Evolutionary conservation across 2,797 vertebrate species (phyloP), one percentile per base, ranked within the genome.

Genomic region (Tauraco hartlaubi): DNA sequence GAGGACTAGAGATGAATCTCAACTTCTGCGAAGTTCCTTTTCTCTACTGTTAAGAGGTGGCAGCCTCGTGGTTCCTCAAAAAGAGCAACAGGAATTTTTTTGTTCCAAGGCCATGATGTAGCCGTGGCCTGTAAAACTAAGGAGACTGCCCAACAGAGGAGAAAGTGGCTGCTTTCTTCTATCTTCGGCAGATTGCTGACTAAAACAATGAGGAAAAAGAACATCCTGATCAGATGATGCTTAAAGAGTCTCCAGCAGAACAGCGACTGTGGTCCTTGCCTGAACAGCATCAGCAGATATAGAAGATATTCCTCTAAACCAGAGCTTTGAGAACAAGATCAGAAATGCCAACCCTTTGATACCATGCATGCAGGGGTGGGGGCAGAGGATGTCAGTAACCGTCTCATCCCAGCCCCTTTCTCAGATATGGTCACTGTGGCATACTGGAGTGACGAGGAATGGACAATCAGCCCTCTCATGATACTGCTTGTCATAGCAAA

Each of bases 381-480:
- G 11, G 44, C 9, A 46, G 19, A 48, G 5, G 20, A 59, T 9
- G 19, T 20, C 28, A 37, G 11, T 12, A 44, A 80, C 0, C 0
- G 28, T 33, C 56, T 48, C 49, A 59, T 4, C 16, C 37, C 49
- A 71, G 58, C 33, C 41, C n/a, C 20, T 2, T 28, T 61, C 46
- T 66, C 63, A 56, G 46, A 16, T 35, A 4, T 3, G 23, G 49
- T 37, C 67, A 46, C 33, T 22, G 48, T 9, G 29, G 16, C n/a
- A 74, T 13, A 39, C 29, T 23, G 26, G 26, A 77, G n/a, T 4
- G 23, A 75, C 35, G 33, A 52, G 35, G 56, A 69, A 68, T 3
- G 7, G 37, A 75, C 54, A 83, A 83, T 41, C 29, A 44, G 5
- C 46, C 26, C 54, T 21, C 20, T 51, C 35, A 18, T 2, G 7